Percentiles rank a stretch among this genome's conserved stretches.
Conservation (phyloP, 2,797 vertebrate species). For the Helostoma temminkii region DNA sequence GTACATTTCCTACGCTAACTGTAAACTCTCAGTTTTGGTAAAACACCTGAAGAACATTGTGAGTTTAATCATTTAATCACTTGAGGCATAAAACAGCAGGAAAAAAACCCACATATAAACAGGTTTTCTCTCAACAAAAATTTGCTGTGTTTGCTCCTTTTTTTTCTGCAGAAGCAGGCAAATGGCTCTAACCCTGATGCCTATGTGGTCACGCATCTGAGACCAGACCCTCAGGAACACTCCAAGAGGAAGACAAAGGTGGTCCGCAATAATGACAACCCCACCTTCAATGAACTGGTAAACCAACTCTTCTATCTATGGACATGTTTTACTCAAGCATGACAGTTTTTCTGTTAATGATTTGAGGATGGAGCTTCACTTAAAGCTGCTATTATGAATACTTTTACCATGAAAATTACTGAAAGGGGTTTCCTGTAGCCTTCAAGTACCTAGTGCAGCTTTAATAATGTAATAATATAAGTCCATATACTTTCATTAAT, state of each 20-base stretch:
- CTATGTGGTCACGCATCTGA: constrained; percentile 86
- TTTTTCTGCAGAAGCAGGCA: constrained; percentile 80
- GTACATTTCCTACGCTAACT: constrained; percentile 74
- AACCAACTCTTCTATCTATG: neutral
- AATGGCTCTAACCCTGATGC: constrained; percentile 89
- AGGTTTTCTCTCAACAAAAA: neutral
- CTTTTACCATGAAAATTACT: too few species aligned
- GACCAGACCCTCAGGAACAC: constrained; percentile 82
- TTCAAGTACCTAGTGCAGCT: too few species aligned
- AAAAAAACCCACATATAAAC: neutral
- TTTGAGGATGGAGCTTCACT: too few species aligned
- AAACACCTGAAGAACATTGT: constrained; percentile 89
- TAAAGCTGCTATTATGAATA: too few species aligned
- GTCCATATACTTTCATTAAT: too few species aligned
- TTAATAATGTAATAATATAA: too few species aligned
- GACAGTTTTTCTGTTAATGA: too few species aligned
- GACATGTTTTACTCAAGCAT: neutral
- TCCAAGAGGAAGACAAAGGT: constrained; percentile 89
- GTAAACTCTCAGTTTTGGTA: constrained; percentile 83
- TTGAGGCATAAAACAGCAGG: neutral
- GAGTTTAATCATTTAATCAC: constrained; percentile 68
- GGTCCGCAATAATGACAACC: constrained; percentile 87
- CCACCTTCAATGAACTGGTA: constrained; percentile 93
- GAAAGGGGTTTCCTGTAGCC: too few species aligned
- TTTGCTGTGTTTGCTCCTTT: neutral